Evolutionary conservation across 1,140 invertebrate species (phyloP).

Genomic region (Paraescarpia echinospica): DNA sequence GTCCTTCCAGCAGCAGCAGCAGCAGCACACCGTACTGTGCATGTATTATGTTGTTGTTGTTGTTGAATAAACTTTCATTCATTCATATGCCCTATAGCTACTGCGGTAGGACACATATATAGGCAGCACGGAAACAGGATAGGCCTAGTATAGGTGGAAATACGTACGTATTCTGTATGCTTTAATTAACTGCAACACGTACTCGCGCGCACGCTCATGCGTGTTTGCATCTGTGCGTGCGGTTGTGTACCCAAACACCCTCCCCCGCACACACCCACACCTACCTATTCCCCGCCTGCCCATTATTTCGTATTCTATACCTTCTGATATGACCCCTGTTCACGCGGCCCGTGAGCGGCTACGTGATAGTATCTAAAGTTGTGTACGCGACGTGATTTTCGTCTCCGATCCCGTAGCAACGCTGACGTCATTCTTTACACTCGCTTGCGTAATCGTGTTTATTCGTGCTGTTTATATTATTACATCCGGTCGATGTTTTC

Average conservation of each 20-base stretch:
- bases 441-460: not conserved
- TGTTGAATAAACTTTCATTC: too few relatives aligned
- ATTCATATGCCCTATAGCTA: too few relatives aligned
- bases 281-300: not conserved
- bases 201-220: too few relatives aligned
- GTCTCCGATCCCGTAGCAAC: not conserved
- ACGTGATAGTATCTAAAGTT: not conserved
- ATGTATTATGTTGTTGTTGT: too few relatives aligned
- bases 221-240: too few relatives aligned
- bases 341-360: not conserved
- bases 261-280: not conserved
- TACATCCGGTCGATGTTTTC: not conserved
- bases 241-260: not conserved
- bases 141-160: too few relatives aligned
- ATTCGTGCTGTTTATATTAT: not conserved
- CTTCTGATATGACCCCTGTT: not conserved
- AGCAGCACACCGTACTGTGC: too few relatives aligned
- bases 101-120: too few relatives aligned
- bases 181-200: too few relatives aligned
- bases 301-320: not conserved
- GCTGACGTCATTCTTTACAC: not conserved
- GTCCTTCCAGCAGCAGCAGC: too few relatives aligned
- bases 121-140: too few relatives aligned
- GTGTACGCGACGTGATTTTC: not conserved
- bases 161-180: too few relatives aligned